Base-by-base conservation (phyloP, 2,888 invertebrate genomes). In the Lathronympha strigana region DNA sequence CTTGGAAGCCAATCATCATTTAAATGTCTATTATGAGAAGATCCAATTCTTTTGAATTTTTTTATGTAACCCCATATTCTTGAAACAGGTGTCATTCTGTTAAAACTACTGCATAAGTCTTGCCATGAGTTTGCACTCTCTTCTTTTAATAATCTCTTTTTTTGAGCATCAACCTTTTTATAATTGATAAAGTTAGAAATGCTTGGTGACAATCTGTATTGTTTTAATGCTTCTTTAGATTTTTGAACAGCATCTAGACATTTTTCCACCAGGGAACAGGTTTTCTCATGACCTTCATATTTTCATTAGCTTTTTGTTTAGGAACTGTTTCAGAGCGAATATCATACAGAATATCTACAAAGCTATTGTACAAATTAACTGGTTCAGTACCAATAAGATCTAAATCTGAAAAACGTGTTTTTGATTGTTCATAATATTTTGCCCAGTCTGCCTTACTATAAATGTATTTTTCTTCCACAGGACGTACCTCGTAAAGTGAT, bases 91-190 rank as follows among this genome's bases (percentile, higher is more conserved):
- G 70, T 67, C 15, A 40, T 47, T 58, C 69, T 68, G 55, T 69
- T 71, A 51, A 71, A 68, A 23, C 31, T 66, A 51, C 13, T 36
- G 61, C 66, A 71, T 25, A 69, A 38, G n/a, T 58, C 64, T 9
- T 61, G 33, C 71, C 69, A 71, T 23, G 60, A 47, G 21, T 40
- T 58, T 15, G 21, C 66, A 31, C 66, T 69, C 49, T 63, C 45
- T 11, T 66, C 58, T 21, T 61, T 63, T 28, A 69, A 43, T 23
- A 55, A 62, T 6, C 36, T 31, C 28, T 71, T 71, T 51, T 71
- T 68, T 19, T 36, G 17, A 40, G 68, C 68, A 47, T 69, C 58
- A 19, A 62, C 2, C 57, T 51, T 69, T 66, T 71, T 71, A 61
- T 69, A 69, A 17, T 60, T 63, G 33, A 71, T 67, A 40, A 54